Evolutionary conservation across 2,888 invertebrate genomes (phyloP).

Genomic region (Tenthredo distinguenda): DNA sequence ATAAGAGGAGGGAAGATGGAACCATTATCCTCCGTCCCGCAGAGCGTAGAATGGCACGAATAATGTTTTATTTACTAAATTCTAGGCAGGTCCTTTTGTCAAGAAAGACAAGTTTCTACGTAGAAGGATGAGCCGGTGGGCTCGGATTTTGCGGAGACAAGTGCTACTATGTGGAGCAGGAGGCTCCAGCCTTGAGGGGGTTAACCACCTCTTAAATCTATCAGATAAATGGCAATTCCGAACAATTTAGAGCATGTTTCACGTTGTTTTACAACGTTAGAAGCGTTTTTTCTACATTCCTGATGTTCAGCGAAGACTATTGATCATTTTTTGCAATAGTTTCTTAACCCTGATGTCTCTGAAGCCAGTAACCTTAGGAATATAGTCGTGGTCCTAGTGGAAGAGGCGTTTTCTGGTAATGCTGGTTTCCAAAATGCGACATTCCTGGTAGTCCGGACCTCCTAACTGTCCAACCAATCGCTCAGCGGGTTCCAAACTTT

Average conservation of each 20-base stretch:
- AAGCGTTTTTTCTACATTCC: neutral
- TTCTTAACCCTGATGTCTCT: neutral
- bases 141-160: conserved; percentile 11
- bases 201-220: neutral
- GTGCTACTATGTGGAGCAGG: conserved; percentile 18
- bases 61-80: conserved; percentile 44
- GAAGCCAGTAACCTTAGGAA: neutral
- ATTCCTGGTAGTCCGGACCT: neutral
- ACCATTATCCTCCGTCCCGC: conserved; percentile 31
- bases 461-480: neutral
- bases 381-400: neutral
- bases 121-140: neutral
- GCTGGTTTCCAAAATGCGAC: neutral
- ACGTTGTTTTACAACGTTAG: neutral
- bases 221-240: neutral
- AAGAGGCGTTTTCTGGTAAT: neutral
- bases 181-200: neutral
- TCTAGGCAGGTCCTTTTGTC: conserved; percentile 46
- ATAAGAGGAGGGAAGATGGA: conserved; percentile 8
- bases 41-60: conserved; percentile 29
- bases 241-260: neutral
- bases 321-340: neutral
- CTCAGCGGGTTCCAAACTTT: neutral
- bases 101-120: neutral
- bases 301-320: neutral